Evolutionary conservation across 2,888 invertebrate species (phyloP), one percentile per base, ranked within the genome.

Genomic region (Oligia latruncula): DNA sequence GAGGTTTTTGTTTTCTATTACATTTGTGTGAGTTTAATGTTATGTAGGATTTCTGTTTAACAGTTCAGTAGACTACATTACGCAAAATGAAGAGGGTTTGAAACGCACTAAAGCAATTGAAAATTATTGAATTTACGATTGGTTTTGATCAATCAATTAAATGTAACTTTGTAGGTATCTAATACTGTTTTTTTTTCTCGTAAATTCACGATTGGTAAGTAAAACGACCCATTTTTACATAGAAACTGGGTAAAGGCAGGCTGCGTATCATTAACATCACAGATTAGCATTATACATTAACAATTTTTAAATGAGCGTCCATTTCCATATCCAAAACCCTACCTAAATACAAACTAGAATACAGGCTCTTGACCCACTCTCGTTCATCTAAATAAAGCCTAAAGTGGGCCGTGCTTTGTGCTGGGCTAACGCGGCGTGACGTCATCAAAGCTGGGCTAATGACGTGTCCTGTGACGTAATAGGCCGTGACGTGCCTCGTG

Each of bases 381-480:
- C 81, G 77, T 80, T 81, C 84, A 74, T 87, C 90, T 88, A 90
- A 91, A 91, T 91, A 89, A 89, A 90, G 78, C 83, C 86, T 90
- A 90, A 85, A 92, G 90, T 89, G 88, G 88, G 85, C 72, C 86
- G 86, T 86, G 84, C 89, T 89, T 90, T 90, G 83, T 89, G 89
- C 87, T 88, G 78, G 89, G 90, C 88, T 93, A 95, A 94, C 93
- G 91, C 77, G 91, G 89, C 93, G 92, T 94, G 94, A 94, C 95
- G 94, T 93, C 93, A 93, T 93, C 94, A 93, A 93, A 93, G 94
- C 90, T 82, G 68, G 83, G 88, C 91, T 93, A 93, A 93, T 92
- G 93, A 93, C 91, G 91, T 92, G 90, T 90, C 92, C 90, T 91
- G 88, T 91, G 89, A 84, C 88, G 91, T 93, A 94, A 93, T 91